Base-by-base conservation (phyloP, 2,113 vertebrate species). In the Setophaga petechia region DNA sequence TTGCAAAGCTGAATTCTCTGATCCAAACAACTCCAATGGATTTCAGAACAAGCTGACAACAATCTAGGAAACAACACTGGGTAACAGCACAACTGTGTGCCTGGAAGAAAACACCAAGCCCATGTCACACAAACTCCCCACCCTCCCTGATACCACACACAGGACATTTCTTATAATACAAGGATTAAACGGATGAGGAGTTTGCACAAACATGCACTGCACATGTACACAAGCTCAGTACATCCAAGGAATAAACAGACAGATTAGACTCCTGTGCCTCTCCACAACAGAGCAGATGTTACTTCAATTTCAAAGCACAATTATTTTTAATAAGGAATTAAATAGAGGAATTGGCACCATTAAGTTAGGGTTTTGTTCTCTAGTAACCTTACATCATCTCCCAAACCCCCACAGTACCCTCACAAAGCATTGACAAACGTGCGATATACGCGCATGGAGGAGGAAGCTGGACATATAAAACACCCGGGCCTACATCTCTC, bases 311-410 rank as follows among this genome's bases (percentile, higher is more conserved):
- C 75, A 59, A 86, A 73, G 39, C 90, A 86, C 11, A 69, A 71
- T 80, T 90, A 75, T 91, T 87, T 95, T 90, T 79, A 95, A 97
- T 72, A 77, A 89, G 84, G 43, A 92, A 62, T 44, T 51, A 67
- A 86, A 76, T 23, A 65, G 80, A 95, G 5, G 19, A 79, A 41
- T 28, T 51, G 54, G 23, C 39, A 66, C 8, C 1, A 4, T 63
- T 17, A 81, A 43, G 4, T 63, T 15, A 76, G 33, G 15, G 10
- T 5, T 78, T 59, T 86, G 69, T 31, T 87, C 67, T 81, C 72
- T 6, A n/a, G 61, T 66, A 78, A 80, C 30, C 43, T 66, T 73
- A 39, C 15, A 44, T 9, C 11, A 43, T 11, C 44, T 71, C 39
- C 30, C 11, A 73, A 88, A 57, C 6, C 13, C 17, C 30, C 35